A percentile compares a stretch with the other conserved stretches of the same genome.
Evolutionary conservation across 1,140 invertebrate species (phyloP).

Genomic region (Cotesia typhae): DNA sequence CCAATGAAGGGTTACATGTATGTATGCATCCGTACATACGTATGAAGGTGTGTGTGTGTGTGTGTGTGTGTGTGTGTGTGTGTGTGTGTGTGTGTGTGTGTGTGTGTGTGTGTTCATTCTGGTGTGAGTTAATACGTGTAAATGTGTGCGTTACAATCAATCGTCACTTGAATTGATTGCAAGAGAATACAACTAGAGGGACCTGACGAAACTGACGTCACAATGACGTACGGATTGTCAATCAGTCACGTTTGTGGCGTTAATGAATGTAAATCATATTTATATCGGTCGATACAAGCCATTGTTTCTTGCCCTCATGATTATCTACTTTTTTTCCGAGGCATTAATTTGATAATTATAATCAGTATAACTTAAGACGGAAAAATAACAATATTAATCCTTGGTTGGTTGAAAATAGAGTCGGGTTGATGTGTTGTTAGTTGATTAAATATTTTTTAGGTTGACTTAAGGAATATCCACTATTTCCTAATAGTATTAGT

Average conservation of each 20-base stretch:
- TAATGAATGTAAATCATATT: conserved; percentile 62
- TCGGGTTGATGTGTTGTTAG: no score
- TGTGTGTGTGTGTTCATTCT: conserved; percentile 29
- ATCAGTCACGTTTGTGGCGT: conserved; percentile 64
- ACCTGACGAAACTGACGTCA: conserved; percentile 57
- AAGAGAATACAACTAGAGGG: conserved; percentile 39
- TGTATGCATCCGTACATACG: no score
- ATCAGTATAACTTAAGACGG: no score
- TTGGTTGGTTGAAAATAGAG: neutral
- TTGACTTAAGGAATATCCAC: neutral
- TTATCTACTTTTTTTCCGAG: no score
- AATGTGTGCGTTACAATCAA: conserved; percentile 56
- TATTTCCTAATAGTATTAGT: conserved; percentile 54
- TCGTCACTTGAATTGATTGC: conserved; percentile 65
- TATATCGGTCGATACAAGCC: conserved; percentile 5
- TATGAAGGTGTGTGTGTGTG: no score
- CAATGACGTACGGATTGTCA: conserved; percentile 65
- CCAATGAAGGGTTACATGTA: no score
- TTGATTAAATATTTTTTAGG: neutral
- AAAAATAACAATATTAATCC: no score
- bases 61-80: no score
- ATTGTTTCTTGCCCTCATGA: neutral
- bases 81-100: no score
- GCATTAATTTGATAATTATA: no score
- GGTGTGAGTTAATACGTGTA: neutral